Evolutionary conservation across 2,797 vertebrate genomes (phyloP), one percentile per base, ranked within the genome.

Genomic region (Xyrichtys novacula): DNA sequence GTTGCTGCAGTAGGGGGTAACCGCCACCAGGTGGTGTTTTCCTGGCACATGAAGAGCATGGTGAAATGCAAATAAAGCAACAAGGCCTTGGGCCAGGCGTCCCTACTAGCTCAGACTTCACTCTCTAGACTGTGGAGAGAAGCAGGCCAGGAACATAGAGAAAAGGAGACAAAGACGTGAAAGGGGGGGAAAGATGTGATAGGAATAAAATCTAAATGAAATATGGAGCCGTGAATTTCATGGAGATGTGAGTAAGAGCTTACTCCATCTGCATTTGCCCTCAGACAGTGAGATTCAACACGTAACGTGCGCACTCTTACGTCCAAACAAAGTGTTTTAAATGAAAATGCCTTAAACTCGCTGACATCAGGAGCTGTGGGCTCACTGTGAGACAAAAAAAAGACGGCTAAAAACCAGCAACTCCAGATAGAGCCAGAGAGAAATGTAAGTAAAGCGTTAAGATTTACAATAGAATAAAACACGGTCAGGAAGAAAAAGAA

Each of bases 21-120:
- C 73, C 32, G 36, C 90, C 91, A 89, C 86, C 84, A 88, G 91
- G 86, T 84, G 91, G 90, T 85, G 32, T 84, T 91, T 91, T 88
- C 61, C 78, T 93, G 90, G 90, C 90, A 92, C 78, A 40, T 12
- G 0, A 9, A 57, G 67, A 78, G 66, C 65, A 85, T 74, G 77
- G 85, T 88, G 84, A 91, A 91, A 91, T 87, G 90, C 90, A 92
- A 90, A 91, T 91, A 89, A 88, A 91, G 89, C 80, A 87, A 76
- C 75, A 85, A 86, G 90, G 90, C 90, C 89, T 88, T 85, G 83
- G 87, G 89, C 89, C 88, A 90, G 74, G 83, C 67, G 61, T 87
- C 85, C 86, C 84, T 76, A 83, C 89, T 83, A 78, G 85, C 89
- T 88, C 89, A 89, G 88, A 90, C 89, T 90, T 88, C 80, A 81